These are phyloP conservation scores for Lomographa bimaculata DNA, from an alignment of 2,888 invertebrate species.

Conservation along the genomic window DNA sequence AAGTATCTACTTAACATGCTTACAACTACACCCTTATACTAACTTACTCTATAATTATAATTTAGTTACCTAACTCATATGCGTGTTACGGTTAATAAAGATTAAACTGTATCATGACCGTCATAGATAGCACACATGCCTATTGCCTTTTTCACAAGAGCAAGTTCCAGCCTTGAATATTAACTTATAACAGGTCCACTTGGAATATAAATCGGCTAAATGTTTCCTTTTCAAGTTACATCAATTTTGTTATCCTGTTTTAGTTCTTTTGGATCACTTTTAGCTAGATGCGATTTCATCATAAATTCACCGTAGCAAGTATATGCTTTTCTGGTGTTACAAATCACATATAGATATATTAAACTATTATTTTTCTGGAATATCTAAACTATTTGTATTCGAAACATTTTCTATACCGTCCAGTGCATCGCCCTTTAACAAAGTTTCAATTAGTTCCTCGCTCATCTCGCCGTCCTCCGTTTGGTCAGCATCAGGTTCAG, in stretches of 20 bases:
- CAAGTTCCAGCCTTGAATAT: too few relatives aligned
- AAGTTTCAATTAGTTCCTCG: slow-evolving; percentile 63
- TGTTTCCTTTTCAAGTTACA: too few relatives aligned
- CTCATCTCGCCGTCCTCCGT: slow-evolving; percentile 59
- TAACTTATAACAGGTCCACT: too few relatives aligned
- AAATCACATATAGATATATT: slow-evolving; percentile 2
- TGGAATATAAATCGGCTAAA: too few relatives aligned
- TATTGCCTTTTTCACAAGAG: too few relatives aligned
- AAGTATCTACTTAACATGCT: slow-evolving; percentile 6
- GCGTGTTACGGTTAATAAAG: too few relatives aligned
- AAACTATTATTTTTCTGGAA: slow-evolving; percentile 14
- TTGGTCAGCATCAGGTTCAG: slow-evolving; percentile 33
- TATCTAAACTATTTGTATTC: slow-evolving; percentile 23
- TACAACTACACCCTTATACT: slow-evolving; percentile 18
- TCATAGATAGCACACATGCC: too few relatives aligned
- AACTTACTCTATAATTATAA: slow-evolving; percentile 11
- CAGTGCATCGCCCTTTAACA: slow-evolving; percentile 56
- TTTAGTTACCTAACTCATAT: slow-evolving; percentile 16
- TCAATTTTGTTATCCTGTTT: too few relatives aligned
- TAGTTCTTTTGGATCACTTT: too few relatives aligned
- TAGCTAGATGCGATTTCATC: too few relatives aligned
- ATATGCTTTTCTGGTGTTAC: slow-evolving; percentile 13
- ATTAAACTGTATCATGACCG: too few relatives aligned
- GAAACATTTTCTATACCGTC: slow-evolving; percentile 29
- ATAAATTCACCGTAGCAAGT: too few relatives aligned